Conservation (phyloP, 2,888 invertebrate genomes). For the Drosophila villosipedis region DNA sequence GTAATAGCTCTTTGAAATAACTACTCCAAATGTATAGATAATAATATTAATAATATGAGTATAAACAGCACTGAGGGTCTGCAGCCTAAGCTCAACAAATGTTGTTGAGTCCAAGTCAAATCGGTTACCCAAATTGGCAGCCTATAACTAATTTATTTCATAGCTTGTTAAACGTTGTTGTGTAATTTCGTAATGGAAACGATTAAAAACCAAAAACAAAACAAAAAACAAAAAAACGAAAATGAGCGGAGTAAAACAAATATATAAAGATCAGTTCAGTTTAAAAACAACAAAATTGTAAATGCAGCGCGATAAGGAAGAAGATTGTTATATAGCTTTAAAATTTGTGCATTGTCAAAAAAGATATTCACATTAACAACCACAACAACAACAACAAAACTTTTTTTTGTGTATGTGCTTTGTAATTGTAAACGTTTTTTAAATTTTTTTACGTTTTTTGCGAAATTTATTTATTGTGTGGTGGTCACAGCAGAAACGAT, state of each 20-base stretch:
- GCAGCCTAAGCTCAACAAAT: constrained; percentile 38
- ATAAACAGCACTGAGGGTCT: constrained; percentile 52
- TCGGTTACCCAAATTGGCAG: constrained; percentile 38
- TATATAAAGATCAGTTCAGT: constrained; percentile 30
- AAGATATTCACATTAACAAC: constrained; percentile 44
- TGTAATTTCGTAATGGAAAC: constrained; percentile 24
- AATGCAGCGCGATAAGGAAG: constrained; percentile 29
- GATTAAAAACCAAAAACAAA: constrained; percentile 36
- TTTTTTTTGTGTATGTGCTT: constrained; percentile 61
- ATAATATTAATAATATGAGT: constrained; percentile 25
- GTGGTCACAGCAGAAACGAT: constrained; percentile 36
- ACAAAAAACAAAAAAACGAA: constrained; percentile 24
- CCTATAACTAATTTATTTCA: constrained; percentile 43
- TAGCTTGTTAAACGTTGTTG: constrained; percentile 55
- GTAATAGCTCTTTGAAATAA: constrained; percentile 38
- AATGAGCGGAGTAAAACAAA: constrained; percentile 12
- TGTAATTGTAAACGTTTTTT: constrained; percentile 67
- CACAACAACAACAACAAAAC: constrained; percentile 31
- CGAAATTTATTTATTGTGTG: constrained; percentile 46
- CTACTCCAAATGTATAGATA: constrained; percentile 49
- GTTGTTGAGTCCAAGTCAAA: constrained; percentile 34
- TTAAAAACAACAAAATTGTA: constrained; percentile 38
- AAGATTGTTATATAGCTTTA: constrained; percentile 76
- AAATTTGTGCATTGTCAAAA: constrained; percentile 59
- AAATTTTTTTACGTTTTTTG: constrained; percentile 55